Evolutionary conservation across 2,113 vertebrate species (phyloP), one percentile per base, ranked within the genome.

Genomic region (Pelodiscus sinensis): DNA sequence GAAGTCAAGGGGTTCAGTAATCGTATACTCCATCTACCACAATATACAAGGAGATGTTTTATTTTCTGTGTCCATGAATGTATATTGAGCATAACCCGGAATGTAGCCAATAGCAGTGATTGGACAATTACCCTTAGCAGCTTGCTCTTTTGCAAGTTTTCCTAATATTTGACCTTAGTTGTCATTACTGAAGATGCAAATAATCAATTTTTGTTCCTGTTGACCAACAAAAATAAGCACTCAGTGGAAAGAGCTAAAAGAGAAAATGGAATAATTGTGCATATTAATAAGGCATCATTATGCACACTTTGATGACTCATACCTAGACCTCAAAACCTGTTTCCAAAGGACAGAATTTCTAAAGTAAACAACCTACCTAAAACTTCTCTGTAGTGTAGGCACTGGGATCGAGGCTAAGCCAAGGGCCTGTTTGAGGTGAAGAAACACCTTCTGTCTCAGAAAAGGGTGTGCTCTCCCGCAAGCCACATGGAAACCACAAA

Each of bases 221-320:
- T 77, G 85, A 54, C 60, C 31, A 85, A 51, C 19, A 55, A 78
- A 16, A 80, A 38, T 51, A 82, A 29, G 14, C 62, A 1, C 77
- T 44, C 9, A 27, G 11, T 18, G 11, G 21, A 57, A 19, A 0
- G 68, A 75, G 22, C 9, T 77, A 5, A 1, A 56, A 22, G 4
- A 22, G 16, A 44, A 58, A 84, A 22, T 1, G 29, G 73, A 79
- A 19, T 38, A 77, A 13, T 15, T 50, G 54, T 52, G 6, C n/a
- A 21, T 27, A 3, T 14, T 1, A 62, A 18, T 0, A 83, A 35
- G 55, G 51, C 56, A 68, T 81, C 38, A 73, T 50, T 0, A 0
- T 78, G n/a, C 0, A 1, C 24, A 15, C 38, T 29, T 55, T 38
- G 55, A 31, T 2, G 81, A 50, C 51, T 78, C 78, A 25, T 1